These are phyloP conservation scores for Phaenicophaeus curvirostris DNA, from an alignment of 2,797 vertebrate species.

Conservation along the genomic window DNA sequence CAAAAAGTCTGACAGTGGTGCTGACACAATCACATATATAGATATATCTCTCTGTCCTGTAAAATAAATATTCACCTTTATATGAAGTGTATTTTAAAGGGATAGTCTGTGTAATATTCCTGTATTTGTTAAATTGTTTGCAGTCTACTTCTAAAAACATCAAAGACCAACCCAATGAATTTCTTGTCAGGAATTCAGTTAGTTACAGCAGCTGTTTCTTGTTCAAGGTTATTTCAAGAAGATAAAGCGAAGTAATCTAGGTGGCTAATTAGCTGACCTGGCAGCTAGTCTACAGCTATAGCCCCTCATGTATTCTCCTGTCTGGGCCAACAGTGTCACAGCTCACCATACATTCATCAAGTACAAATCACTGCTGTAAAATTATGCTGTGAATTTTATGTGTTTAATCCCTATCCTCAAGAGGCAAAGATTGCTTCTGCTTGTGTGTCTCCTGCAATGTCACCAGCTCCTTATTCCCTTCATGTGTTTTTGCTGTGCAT, in stretches of 20 bases:
- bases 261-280: background rate
- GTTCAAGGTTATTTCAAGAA: background rate
- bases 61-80: background rate
- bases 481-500: fast-evolving
- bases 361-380: background rate
- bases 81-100: background rate
- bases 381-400: fast-evolving
- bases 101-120: background rate
- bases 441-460: background rate
- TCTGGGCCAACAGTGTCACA: background rate
- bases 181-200: background rate
- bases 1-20: background rate
- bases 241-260: background rate
- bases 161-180: background rate
- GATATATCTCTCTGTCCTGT: background rate
- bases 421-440: background rate
- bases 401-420: background rate
- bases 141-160: background rate
- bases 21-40: background rate
- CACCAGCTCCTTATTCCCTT: background rate
- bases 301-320: background rate
- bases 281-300: background rate
- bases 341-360: fast-evolving
- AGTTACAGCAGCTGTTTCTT: background rate
- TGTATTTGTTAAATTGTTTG: background rate